These are phyloP conservation scores for Antedon bifida DNA, from an alignment of 35 echinoderm and acorn worm species.

Conservation along the genomic window DNA sequence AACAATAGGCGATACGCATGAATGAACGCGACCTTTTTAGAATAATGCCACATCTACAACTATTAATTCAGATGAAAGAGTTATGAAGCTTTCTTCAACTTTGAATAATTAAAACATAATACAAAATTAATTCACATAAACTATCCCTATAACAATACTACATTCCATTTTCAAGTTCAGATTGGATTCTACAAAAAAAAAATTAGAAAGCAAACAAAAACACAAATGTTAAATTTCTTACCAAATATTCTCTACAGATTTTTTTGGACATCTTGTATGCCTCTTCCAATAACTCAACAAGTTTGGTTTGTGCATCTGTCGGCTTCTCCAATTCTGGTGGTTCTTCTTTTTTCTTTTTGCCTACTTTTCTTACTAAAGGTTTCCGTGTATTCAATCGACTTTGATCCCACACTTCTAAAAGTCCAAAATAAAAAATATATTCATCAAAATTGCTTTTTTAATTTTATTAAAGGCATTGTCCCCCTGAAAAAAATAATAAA, in stretches of 20 bases:
- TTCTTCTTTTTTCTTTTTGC: conserved; percentile 70
- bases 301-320: conserved; percentile 10
- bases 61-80: too few relatives aligned
- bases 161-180: too few relatives aligned
- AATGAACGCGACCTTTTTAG: too few relatives aligned
- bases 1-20: too few relatives aligned
- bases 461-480: too few relatives aligned
- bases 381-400: conserved; percentile 62
- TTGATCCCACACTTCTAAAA: conserved; percentile 75
- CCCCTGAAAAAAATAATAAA: not conserved
- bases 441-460: not conserved
- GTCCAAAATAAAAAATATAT: not conserved
- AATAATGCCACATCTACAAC: too few relatives aligned
- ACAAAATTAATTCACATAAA: too few relatives aligned
- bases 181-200: too few relatives aligned
- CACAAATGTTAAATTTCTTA: not conserved
- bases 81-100: too few relatives aligned
- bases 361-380: conserved; percentile 32
- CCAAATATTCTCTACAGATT: conserved; percentile 18
- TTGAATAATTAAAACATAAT: too few relatives aligned
- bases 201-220: too few relatives aligned
- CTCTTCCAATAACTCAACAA: conserved; percentile 61
- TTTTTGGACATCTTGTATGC: conserved; percentile 71
- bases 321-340: not conserved
- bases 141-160: too few relatives aligned